A percentile compares a stretch with the other conserved stretches of the same genome.
Conservation (phyloP, 2,113 vertebrate genomes). For the Hippotragus niger region DNA sequence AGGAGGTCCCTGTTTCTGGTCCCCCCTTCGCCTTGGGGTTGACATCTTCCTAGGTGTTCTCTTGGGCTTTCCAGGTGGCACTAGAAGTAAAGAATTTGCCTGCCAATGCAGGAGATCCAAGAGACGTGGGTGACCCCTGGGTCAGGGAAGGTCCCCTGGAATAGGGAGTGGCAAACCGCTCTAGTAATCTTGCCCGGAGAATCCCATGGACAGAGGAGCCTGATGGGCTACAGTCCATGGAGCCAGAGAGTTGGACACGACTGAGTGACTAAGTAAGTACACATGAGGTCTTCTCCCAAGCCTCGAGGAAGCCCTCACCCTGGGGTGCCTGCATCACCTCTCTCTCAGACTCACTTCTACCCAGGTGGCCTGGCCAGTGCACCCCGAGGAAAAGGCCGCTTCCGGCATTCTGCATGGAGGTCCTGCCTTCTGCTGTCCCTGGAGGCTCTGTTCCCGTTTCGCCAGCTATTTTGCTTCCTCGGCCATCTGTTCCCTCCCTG, state of each 20-base stretch:
- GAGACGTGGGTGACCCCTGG: background rate
- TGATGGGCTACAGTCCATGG: background rate
- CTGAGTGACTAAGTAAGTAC: background rate
- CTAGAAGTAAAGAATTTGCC: background rate
- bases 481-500: conserved; percentile 75
- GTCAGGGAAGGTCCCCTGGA: background rate
- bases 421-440: conserved; percentile 70
- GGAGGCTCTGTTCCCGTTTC: conserved; percentile 68
- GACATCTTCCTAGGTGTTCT: background rate
- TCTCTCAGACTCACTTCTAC: background rate
- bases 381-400: conserved; percentile 20
- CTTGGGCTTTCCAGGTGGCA: background rate
- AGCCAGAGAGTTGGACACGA: background rate
- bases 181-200: background rate
- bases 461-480: conserved; percentile 70
- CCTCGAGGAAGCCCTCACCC: background rate
- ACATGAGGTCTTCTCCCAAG: background rate
- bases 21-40: background rate
- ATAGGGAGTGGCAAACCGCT: background rate
- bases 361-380: background rate
- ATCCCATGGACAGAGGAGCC: background rate
- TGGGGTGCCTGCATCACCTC: background rate
- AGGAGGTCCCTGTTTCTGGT: background rate
- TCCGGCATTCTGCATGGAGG: conserved; percentile 42
- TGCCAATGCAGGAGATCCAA: background rate